These are phyloP conservation scores for Bellardia bayeri DNA, from an alignment of 2,888 invertebrate species.

Conservation along the genomic window DNA sequence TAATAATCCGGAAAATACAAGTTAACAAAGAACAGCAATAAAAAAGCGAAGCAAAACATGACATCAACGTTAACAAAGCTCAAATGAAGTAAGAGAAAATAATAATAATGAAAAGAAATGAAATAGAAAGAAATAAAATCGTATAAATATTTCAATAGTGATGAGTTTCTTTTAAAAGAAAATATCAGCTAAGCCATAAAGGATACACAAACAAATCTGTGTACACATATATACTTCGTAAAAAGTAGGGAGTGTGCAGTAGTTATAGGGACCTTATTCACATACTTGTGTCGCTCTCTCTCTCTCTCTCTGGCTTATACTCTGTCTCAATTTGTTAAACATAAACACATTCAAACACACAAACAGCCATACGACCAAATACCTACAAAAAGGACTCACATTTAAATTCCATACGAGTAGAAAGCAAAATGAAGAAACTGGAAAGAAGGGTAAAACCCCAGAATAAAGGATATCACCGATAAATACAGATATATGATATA, in stretches of 20 bases:
- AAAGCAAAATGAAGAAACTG: not conserved
- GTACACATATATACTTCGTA: not conserved
- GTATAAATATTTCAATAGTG: conserved; percentile 48
- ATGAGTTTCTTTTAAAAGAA: conserved; percentile 50
- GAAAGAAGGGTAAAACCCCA: not conserved
- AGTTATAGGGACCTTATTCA: not conserved
- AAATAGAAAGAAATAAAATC: conserved; percentile 38
- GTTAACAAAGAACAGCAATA: conserved; percentile 36
- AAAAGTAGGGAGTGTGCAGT: conserved; percentile 32
- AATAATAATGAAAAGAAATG: conserved; percentile 38
- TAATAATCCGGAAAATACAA: conserved; percentile 60
- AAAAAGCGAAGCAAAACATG: conserved; percentile 57
- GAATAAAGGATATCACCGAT: conserved; percentile 21
- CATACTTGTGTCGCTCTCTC: conserved; percentile 5
- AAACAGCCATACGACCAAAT: not conserved
- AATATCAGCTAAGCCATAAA: conserved; percentile 57
- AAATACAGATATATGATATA: conserved; percentile 37
- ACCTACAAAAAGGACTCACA: conserved; percentile 22
- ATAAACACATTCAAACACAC: conserved; percentile 20
- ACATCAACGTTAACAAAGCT: conserved; percentile 60
- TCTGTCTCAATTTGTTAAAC: conserved; percentile 10
- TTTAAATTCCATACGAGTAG: conserved; percentile 9
- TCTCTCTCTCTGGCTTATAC: not conserved
- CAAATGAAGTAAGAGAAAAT: conserved; percentile 8
- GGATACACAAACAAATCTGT: conserved; percentile 51